Conservation (phyloP, 2,888 invertebrate genomes). For the Macrosoma leucophasiata region DNA sequence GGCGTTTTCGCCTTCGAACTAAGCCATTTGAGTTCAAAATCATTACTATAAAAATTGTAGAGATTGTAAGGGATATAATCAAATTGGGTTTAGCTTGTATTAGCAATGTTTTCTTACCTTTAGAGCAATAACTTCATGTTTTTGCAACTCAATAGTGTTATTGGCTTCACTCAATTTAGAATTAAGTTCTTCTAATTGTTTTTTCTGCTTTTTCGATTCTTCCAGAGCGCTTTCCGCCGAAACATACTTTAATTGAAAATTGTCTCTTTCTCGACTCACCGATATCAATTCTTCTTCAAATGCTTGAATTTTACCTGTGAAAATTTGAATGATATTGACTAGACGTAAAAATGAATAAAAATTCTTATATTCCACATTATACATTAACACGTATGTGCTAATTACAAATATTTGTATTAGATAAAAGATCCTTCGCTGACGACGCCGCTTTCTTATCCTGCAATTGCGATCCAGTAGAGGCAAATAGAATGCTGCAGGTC, state of each 20-base stretch:
- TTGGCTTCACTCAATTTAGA: slow-evolving; percentile 55
- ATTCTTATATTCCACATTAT: neutral
- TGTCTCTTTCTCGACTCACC: slow-evolving; percentile 61
- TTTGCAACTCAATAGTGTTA: slow-evolving; percentile 62
- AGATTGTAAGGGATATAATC: too few relatives aligned
- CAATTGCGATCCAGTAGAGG: too few relatives aligned
- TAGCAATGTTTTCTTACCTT: too few relatives aligned
- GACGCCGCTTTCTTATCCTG: too few relatives aligned
- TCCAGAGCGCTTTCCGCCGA: slow-evolving; percentile 68
- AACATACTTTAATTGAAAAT: slow-evolving; percentile 62
- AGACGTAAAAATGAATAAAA: neutral
- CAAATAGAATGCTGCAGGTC: too few relatives aligned
- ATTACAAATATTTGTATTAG: too few relatives aligned
- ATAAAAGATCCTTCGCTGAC: too few relatives aligned
- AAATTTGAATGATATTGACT: neutral
- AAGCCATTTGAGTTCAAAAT: too few relatives aligned
- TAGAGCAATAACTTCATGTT: slow-evolving; percentile 56
- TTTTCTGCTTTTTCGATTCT: slow-evolving; percentile 75
- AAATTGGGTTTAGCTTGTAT: too few relatives aligned
- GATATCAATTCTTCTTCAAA: slow-evolving; percentile 66
- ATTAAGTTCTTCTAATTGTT: slow-evolving; percentile 69
- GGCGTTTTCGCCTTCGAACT: too few relatives aligned
- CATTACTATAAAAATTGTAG: too few relatives aligned
- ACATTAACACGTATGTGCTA: too few relatives aligned
- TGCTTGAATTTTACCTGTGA: slow-evolving; percentile 58